Evolutionary conservation across 2,797 vertebrate species (phyloP).

Genomic region (Falco concolor): DNA sequence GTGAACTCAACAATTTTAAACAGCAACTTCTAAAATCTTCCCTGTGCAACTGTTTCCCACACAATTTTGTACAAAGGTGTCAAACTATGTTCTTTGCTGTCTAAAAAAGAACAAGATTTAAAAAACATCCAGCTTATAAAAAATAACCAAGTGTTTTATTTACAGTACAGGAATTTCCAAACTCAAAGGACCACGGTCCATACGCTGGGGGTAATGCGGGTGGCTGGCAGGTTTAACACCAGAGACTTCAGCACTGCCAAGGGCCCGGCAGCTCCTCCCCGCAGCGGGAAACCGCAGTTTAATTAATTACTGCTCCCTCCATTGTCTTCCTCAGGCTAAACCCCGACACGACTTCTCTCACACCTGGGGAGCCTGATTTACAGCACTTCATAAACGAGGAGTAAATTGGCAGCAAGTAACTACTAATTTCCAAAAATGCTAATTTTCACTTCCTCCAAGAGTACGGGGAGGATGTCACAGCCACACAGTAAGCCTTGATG

Average conservation of each 20-base stretch:
- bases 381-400: not conserved
- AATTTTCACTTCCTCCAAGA: not conserved
- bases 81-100: not conserved
- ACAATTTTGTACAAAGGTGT: not conserved
- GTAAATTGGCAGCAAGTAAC: not conserved
- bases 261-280: not conserved
- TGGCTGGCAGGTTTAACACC: not conserved
- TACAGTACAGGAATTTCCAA: not conserved
- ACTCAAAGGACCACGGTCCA: not conserved
- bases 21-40: not conserved
- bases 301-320: not conserved
- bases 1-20: not conserved
- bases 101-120: not conserved
- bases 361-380: not conserved
- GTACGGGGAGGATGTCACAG: not conserved
- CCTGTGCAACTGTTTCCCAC: not conserved
- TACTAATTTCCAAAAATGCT: not conserved
- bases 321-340: not conserved
- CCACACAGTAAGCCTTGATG: not conserved
- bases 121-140: not conserved
- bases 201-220: rapidly evolving
- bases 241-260: not conserved
- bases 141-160: not conserved
- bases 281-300: not conserved
- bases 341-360: not conserved